Base-by-base conservation (phyloP, 1,140 invertebrate species). In the Apis laboriosa region DNA sequence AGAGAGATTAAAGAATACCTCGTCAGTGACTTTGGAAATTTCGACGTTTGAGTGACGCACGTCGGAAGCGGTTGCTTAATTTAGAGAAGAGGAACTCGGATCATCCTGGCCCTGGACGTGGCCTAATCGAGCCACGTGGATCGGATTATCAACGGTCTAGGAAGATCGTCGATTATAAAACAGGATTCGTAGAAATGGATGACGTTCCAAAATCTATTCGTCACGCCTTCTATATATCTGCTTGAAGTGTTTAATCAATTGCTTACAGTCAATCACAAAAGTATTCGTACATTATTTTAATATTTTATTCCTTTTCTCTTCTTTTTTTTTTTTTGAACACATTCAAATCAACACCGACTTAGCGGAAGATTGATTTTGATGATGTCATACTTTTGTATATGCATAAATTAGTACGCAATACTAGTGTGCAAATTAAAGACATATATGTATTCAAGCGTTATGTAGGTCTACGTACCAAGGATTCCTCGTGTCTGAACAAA, bases 21-120 rank as follows among this genome's bases (percentile, higher is more conserved):
- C 51, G 70, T 80, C 78, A 28, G 61, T 81, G 79, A 81, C 79
- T 76, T 81, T 76, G 61, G 34, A 58, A 76, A 67, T 81, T 67
- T 77, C 43, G 24, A 72, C 43, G 67, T 61, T 49, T 34, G 58
- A 68, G n/a, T 64, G 77, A 80, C 71, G 71, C 28, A 55, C 60
- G n/a, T 61, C 56, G 70, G 78, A n/a, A 61, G 11, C 51, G 78
- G 71, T 51, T 43, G 64, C 56, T 63, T 74, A 64, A 80, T 80
- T 80, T 51, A 24, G 49, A n/a, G 15, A n/a, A 24, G 21, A 67
- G 19, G 13, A 63, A 55, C 63, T 21, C 4, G 43, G 19, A 51
- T 64, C 61, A 9, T 53, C n/a, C 68, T 71, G 9, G 9, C 28
- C 70, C 24, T 9, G 12, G 13, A 55, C 49, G 21, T 43, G 13